Evolutionary conservation across 2,113 vertebrate genomes (phyloP).

Genomic region (Gila orcuttii): DNA sequence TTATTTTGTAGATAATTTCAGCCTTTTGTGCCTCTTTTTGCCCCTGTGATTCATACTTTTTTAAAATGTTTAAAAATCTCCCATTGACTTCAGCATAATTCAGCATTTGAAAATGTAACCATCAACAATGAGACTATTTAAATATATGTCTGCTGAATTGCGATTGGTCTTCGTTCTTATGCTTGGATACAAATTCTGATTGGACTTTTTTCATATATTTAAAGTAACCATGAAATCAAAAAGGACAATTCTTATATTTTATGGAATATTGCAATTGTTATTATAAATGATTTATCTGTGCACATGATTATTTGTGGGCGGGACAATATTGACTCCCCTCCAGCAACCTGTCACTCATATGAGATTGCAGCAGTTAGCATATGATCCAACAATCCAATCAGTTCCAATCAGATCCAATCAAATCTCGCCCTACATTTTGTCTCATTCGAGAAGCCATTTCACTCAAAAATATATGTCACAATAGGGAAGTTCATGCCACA

Average conservation of each 20-base stretch:
- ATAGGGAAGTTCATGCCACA: background rate
- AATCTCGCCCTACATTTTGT: background rate
- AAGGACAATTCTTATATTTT: too few relatives aligned
- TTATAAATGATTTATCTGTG: background rate
- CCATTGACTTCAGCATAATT: background rate
- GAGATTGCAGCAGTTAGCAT: background rate
- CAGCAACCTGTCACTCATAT: background rate
- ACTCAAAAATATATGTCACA: background rate
- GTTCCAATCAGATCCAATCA: background rate
- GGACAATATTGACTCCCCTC: background rate
- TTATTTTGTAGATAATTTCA: background rate
- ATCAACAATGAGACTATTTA: too few relatives aligned
- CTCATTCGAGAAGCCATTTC: background rate
- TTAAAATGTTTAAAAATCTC: background rate
- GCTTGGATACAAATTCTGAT: background rate
- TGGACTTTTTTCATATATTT: too few relatives aligned
- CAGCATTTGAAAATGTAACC: background rate
- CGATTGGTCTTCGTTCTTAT: background rate
- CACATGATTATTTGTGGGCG: background rate
- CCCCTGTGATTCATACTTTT: background rate
- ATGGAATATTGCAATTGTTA: too few relatives aligned
- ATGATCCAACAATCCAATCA: background rate
- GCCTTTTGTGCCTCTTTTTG: background rate
- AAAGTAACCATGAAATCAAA: too few relatives aligned
- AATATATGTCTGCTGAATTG: background rate